A percentile compares a stretch with the other conserved stretches of the same genome.
phyloP scores from a whole-genome alignment of 23 tunicate species.

The Halocynthia aurantium region DNA sequence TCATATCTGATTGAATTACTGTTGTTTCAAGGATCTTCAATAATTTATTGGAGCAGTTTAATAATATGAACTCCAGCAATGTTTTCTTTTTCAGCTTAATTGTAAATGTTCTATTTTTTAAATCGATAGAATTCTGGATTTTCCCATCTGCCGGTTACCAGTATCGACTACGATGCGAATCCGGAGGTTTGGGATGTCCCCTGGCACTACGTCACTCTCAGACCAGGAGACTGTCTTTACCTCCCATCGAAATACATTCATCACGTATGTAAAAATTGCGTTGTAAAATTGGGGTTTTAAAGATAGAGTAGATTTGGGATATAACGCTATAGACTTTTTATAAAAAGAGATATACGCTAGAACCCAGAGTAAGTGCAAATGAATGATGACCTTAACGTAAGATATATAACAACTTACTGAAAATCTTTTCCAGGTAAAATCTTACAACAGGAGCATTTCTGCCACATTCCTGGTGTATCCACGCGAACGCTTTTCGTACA shows the following conservation, averaged over 20 bases:
- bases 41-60: too few relatives aligned
- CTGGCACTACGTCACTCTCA: constrained; percentile 62
- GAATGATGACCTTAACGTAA: too few relatives aligned
- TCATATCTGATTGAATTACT: too few relatives aligned
- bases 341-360: too few relatives aligned
- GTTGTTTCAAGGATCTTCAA: too few relatives aligned
- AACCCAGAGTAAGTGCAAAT: too few relatives aligned
- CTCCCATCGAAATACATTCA: constrained; percentile 69
- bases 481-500: constrained; percentile 42
- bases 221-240: constrained; percentile 77
- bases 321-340: too few relatives aligned
- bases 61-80: too few relatives aligned
- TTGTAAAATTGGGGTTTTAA: background rate
- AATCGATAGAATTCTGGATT: constrained; percentile 35
- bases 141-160: constrained; percentile 55
- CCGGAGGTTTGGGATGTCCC: constrained; percentile 64
- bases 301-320: too few relatives aligned
- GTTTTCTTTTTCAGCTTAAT: too few relatives aligned
- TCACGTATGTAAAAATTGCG: constrained; percentile 35
- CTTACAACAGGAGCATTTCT: constrained; percentile 73
- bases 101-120: too few relatives aligned
- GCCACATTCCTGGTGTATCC: constrained; percentile 73
- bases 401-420: background rate
- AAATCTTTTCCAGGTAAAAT: constrained; percentile 46
- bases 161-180: constrained; percentile 27